Evolutionary conservation across 2,113 vertebrate genomes (phyloP).

Genomic region (Aptenodytes forsteri): DNA sequence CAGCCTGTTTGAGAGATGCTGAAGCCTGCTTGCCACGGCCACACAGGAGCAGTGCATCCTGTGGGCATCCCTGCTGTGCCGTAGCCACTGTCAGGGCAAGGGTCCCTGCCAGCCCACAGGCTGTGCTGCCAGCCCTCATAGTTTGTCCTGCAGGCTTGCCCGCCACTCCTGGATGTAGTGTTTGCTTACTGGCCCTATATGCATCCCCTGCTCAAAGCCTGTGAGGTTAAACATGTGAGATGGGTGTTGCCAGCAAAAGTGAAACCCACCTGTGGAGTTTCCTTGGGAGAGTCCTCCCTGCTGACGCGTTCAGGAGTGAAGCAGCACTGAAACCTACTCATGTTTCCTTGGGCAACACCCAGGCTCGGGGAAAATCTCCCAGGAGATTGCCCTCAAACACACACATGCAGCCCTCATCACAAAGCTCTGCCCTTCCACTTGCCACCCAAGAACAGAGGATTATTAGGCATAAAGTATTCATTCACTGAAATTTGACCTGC

Average conservation of each 20-base stretch:
- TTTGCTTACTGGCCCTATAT: background rate
- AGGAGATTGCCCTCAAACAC: slow-evolving; percentile 38
- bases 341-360: slow-evolving; percentile 38
- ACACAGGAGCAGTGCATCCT: background rate
- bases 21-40: background rate
- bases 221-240: fast-evolving
- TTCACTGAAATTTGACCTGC: background rate
- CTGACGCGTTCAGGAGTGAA: background rate
- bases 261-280: slow-evolving; percentile 14
- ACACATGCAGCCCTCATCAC: background rate
- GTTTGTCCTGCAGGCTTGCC: background rate
- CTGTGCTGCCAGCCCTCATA: background rate
- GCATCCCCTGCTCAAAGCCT: background rate
- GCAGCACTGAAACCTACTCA: slow-evolving; percentile 21
- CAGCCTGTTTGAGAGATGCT: background rate
- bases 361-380: slow-evolving; percentile 43
- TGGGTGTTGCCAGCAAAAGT: background rate
- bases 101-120: background rate
- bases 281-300: background rate
- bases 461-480: background rate
- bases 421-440: background rate
- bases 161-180: fast-evolving
- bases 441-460: background rate
- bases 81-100: background rate
- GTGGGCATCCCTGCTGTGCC: background rate